phyloP scores from a whole-genome alignment of 2,888 invertebrate genomes.

The Aphidius colemani region DNA sequence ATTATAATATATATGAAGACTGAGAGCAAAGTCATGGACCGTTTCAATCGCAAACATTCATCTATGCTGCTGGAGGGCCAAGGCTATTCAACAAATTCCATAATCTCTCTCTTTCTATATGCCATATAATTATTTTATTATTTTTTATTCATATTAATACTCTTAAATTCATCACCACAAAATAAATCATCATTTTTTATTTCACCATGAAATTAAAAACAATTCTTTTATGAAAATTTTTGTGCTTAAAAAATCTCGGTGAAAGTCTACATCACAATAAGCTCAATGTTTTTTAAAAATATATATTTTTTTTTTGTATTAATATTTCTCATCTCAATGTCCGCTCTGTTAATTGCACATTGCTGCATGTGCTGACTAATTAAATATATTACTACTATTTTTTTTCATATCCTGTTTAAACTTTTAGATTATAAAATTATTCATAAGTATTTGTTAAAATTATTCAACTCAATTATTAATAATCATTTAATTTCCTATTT shows the following conservation, averaged over 20 bases:
- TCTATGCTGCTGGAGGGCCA: constrained; percentile 23
- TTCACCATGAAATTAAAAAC: constrained; percentile 2
- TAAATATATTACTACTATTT: too few species aligned
- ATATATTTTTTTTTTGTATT: background rate
- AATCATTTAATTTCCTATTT: background rate
- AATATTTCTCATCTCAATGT: too few species aligned
- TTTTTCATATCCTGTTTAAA: too few species aligned
- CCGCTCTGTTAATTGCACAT: too few species aligned
- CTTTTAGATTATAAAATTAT: too few species aligned
- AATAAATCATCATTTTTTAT: constrained; percentile 12
- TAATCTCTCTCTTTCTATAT: constrained; percentile 9
- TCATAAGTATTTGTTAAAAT: too few species aligned
- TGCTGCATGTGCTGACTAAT: too few species aligned
- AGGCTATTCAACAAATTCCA: constrained; percentile 26
- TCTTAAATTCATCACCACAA: background rate
- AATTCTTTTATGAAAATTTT: constrained; percentile 2
- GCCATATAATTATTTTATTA: background rate
- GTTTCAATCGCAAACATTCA: constrained; percentile 16
- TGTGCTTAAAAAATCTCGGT: constrained; percentile 8
- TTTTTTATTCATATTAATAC: constrained; percentile 10
- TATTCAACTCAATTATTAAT: too few species aligned
- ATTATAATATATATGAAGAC: background rate
- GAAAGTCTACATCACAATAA: constrained; percentile 12
- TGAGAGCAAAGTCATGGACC: background rate
- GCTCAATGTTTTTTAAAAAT: background rate